A percentile compares a stretch with the other conserved stretches of the same genome.
phyloP scores from a whole-genome alignment of 2,113 vertebrate species.

The Rhadina sibilatrix region DNA sequence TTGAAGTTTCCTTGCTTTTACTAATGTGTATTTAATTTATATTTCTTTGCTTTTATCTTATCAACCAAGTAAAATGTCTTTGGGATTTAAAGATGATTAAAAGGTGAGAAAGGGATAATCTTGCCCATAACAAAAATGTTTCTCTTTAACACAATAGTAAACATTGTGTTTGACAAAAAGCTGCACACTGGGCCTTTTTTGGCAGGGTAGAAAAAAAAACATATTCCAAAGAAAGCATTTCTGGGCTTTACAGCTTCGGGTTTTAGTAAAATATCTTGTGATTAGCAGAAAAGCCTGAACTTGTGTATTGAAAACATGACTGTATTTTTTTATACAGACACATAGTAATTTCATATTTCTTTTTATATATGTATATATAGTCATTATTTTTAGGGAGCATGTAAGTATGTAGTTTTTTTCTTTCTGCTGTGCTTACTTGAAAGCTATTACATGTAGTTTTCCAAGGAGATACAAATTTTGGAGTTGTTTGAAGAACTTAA shows the following conservation, averaged over 20 bases:
- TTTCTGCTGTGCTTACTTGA: not conserved
- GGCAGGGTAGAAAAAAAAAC: not conserved
- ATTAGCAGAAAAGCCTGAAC: not conserved
- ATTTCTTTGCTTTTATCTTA: conserved; percentile 11
- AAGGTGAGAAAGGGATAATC: conserved; percentile 39
- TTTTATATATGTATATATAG: not conserved
- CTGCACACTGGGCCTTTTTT: not conserved
- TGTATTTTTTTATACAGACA: not conserved
- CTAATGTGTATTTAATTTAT: not conserved
- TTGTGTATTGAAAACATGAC: not conserved
- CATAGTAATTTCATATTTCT: not conserved
- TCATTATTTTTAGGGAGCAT: not conserved
- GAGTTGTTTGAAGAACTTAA: not conserved
- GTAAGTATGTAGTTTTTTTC: not conserved
- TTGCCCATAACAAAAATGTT: not conserved
- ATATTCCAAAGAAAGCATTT: not conserved
- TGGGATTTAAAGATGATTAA: conserved; percentile 28
- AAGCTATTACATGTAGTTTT: not conserved
- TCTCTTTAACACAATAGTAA: not conserved
- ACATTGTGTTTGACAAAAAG: not conserved
- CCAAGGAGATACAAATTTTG: not conserved
- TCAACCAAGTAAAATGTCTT: conserved; percentile 45
- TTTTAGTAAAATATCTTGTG: not conserved
- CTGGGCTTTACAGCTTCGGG: not conserved
- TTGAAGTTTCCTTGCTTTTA: not conserved